Base-by-base conservation (phyloP, 2,888 invertebrate genomes). In the Macrosoma leucophasiata region DNA sequence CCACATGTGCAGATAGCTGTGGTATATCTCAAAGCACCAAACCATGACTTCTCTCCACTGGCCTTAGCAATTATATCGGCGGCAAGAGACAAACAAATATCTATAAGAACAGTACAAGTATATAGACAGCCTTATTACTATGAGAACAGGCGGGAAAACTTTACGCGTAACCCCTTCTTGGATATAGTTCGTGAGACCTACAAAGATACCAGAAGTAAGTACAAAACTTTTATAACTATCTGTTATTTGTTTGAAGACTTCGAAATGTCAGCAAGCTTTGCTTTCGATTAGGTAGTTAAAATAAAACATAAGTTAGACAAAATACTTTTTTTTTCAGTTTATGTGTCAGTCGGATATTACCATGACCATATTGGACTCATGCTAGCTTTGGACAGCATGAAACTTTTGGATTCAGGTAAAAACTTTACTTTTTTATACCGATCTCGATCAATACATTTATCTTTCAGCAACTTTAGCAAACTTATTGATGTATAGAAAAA, bases 311-410 rank as follows among this genome's bases (percentile, higher is more conserved):
- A n/a, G n/a, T n/a, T n/a, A n/a, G n/a, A n/a, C n/a, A n/a, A n/a
- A n/a, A n/a, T 12, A 19, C 13, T 27, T 35, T 26, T 5, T 17
- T 45, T 68, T 59, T n/a, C 88, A 97, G 97, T 97, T 73, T 97
- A 96, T 77, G 91, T 97, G 19, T 90, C 96, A 48, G 86, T 97
- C 48, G 96, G 96, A 1, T 91, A 94, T 65, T 91, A 94, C 58
- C 94, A 94, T 62, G 96, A 97, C 59, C 96, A 96, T 67, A 88
- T 96, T 46, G 96, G 96, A 3, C 84, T 97, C n/a, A 89, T 97
- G 89, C 86, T 94, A 36, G 94, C 95, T 21, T 86, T 97, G 73
- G 90, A 96, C 48, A 89, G 93, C 44, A 88, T 89, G 72, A 91
- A 94, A 39, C 87, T 97, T 1, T 85, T 97, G 40, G 90, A 93